Evolutionary conservation across 2,888 invertebrate genomes (phyloP), one percentile per base, ranked within the genome.

Genomic region (Caradrina clavipalpis): DNA sequence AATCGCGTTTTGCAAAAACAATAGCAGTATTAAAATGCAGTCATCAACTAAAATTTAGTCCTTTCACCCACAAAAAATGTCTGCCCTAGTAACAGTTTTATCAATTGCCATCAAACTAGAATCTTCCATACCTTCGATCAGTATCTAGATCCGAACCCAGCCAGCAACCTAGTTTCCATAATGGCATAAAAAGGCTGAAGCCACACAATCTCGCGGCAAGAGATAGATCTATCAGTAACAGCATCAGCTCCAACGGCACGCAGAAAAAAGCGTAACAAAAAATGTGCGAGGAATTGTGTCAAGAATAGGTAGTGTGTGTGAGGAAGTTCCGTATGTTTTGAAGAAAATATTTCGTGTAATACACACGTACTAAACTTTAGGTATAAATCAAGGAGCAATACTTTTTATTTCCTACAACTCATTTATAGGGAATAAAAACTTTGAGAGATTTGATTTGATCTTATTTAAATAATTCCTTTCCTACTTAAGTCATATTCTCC

Each of bases 251-350:
- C 85, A 86, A 81, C 83, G 81, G 81, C 73, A 81, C 74, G 73
- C 68, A 62, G 39, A 74, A 81, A 86, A 87, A 87, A 85, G 72
- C 42, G 70, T 17, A 78, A 75, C 80, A 87, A 86, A 84, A 87
- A 86, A 80, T 39, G 10, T 51, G 58, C 31, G 56, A 61, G 39
- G 54, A 69, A 71, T 67, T 71, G 51, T 74, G 66, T 8, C 66
- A 80, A 69, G 73, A 57, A 60, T 35, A 47, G 15, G 26, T 49
- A 26, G 42, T 5, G 8, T 26, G 7, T 4, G 4, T 2, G 0
- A 13, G 21, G 1, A 49, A 47, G 67, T 80, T 80, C 79, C 66
- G 79, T 73, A 69, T 17, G 31, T 45, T 13, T 10, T 3, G 5
- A 54, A 1, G 2, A 22, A 11, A 35, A 55, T 11, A 42, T 42